These are phyloP conservation scores for Camptogramma bilineatum DNA, from an alignment of 2,888 invertebrate genomes.

Conservation along the genomic window DNA sequence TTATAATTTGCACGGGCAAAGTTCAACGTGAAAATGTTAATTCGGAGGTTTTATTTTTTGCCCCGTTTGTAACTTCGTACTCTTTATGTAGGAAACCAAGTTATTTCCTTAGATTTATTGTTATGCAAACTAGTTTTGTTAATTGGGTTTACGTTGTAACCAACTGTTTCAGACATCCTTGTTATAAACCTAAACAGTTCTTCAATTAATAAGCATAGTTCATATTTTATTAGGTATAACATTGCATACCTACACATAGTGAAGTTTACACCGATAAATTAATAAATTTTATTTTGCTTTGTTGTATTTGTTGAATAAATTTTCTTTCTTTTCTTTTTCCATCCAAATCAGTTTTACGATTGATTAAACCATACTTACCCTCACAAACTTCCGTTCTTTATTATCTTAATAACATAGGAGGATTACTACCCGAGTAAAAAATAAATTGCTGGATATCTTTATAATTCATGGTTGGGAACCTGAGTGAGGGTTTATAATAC, in stretches of 20 bases:
- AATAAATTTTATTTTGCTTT: too few relatives aligned
- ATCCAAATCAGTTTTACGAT: too few relatives aligned
- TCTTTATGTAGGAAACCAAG: not conserved
- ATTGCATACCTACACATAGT: too few relatives aligned
- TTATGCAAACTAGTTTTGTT: not conserved
- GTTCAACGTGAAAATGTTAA: not conserved
- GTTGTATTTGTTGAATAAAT: too few relatives aligned
- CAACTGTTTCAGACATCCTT: too few relatives aligned
- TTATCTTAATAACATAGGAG: not conserved
- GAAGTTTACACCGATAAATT: too few relatives aligned
- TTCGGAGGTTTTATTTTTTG: not conserved
- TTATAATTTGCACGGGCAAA: not conserved
- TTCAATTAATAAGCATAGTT: too few relatives aligned
- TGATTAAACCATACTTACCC: too few relatives aligned
- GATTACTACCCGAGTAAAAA: not conserved
- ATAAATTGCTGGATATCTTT: not conserved
- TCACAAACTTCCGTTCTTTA: not conserved
- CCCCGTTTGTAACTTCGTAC: not conserved
- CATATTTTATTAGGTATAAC: too few relatives aligned
- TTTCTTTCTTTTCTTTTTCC: too few relatives aligned
- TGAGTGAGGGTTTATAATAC: conserved; percentile 19
- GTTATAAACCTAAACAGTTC: too few relatives aligned
- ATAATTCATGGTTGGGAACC: not conserved
- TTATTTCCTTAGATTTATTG: not conserved
- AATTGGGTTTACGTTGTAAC: too few relatives aligned